A percentile compares a stretch with the other conserved stretches of the same genome.
Conservation (phyloP, 2,113 vertebrate species). For the Euleptes europaea region DNA sequence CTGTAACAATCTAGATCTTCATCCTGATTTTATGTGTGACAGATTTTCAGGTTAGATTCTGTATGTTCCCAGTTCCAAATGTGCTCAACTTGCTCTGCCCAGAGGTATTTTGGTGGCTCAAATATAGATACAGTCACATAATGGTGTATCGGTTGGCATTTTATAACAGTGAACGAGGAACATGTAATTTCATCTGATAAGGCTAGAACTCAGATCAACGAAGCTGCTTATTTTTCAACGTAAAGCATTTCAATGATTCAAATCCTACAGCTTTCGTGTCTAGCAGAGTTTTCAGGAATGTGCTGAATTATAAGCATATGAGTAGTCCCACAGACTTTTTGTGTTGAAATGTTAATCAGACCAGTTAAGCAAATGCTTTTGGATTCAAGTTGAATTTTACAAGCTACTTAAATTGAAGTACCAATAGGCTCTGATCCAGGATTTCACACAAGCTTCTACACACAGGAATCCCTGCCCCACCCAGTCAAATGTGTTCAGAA, state of each 20-base stretch:
- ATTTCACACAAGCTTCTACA: neutral
- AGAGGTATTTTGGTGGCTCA: neutral
- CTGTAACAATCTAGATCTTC: neutral
- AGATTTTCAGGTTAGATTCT: neutral
- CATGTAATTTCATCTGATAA: slow-evolving; percentile 52
- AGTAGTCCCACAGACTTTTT: neutral
- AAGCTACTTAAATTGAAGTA: neutral
- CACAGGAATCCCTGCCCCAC: neutral
- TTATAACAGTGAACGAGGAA: slow-evolving; percentile 41
- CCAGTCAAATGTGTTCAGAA: neutral
- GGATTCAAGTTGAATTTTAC: neutral
- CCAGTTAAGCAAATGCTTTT: neutral
- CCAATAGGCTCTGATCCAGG: neutral
- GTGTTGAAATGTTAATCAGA: neutral
- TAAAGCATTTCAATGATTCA: slow-evolving; percentile 25
- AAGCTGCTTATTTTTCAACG: neutral
- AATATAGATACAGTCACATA: slow-evolving; percentile 29
- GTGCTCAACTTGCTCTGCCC: neutral
- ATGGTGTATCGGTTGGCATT: slow-evolving; percentile 9
- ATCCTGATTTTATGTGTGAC: neutral
- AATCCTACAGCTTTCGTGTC: neutral
- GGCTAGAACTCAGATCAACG: slow-evolving; percentile 24
- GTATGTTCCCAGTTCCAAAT: neutral
- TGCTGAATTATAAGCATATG: neutral
- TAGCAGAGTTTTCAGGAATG: neutral